phyloP scores from a whole-genome alignment of 2,797 vertebrate species.

The Hirundo rustica region DNA sequence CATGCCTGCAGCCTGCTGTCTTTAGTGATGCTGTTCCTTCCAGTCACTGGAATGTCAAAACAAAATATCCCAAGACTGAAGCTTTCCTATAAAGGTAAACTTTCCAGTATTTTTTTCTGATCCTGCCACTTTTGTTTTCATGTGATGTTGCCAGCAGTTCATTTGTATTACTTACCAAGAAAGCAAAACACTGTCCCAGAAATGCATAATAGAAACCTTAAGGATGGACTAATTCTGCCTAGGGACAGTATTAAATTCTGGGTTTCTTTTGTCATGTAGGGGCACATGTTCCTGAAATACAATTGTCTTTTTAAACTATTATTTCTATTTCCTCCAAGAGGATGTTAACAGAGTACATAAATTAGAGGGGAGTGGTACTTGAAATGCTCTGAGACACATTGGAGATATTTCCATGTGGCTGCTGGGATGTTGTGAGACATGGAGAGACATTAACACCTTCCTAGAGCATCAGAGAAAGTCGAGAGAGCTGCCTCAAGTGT shows the following conservation, averaged over 20 bases:
- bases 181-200: background rate
- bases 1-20: constrained; percentile 74
- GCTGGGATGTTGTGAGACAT: background rate
- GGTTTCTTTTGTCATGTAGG: rapidly evolving
- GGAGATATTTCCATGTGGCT: background rate
- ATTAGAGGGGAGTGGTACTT: background rate
- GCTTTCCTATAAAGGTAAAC: constrained; percentile 92
- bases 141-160: constrained; percentile 5
- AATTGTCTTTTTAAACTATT: background rate
- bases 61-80: constrained; percentile 91
- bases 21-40: constrained; percentile 79
- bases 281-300: background rate
- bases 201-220: background rate
- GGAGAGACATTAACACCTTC: background rate
- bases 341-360: background rate
- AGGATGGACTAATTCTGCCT: background rate
- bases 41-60: constrained; percentile 80
- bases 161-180: constrained; percentile 12
- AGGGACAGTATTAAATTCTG: background rate
- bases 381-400: background rate
- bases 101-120: background rate
- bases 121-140: constrained; percentile 21
- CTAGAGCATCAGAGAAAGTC: background rate
- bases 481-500: background rate
- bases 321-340: background rate